Base-by-base conservation (phyloP, 1,140 invertebrate species). In the Drosophila nasuta region DNA sequence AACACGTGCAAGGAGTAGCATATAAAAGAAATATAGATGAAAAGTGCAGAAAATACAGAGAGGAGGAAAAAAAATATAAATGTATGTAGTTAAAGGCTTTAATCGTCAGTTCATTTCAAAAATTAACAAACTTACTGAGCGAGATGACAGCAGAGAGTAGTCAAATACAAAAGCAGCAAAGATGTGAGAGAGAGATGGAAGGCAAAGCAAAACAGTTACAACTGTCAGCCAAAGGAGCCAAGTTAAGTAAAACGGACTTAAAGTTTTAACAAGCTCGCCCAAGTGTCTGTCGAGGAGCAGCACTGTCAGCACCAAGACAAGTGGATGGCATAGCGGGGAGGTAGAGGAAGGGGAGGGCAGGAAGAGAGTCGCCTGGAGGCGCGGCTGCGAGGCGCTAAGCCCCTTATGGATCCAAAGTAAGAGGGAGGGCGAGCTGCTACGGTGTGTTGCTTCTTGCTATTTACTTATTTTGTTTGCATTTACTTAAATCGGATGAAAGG, bases 401-500 rank as follows among this genome's bases (percentile, higher is more conserved):
- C 76, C 79, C 67, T 58, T 77, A 46, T 64, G 35, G 33, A 38
- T 41, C 33, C 15, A 10, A 38, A 41, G 35, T 13, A 1, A 5
- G 28, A 54, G 13, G 45, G 38, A 28, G 3, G 51, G 17, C 2
- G 35, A n/a, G 28, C 25, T 54, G 25, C 13, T 41, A 57, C 51
- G 63, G 13, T 56, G 38, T 88, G 83, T 88, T 88, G 85, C 85
- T 88, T 89, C 85, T 88, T 88, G 85, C 85, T 89, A 89, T 88
- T 88, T 88, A 88, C 85, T 88, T 88, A 89, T 88, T 89, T 88
- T 88, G 85, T 88, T 88, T 88, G 85, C 85, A 88, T 88, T 88
- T 88, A 88, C 85, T 88, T 88, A 88, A 88, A 88, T 88, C 85
- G 85, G 85, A 88, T 88, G 85, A 88, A 88, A 82, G 85, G 85